These are phyloP conservation scores for Macrotrachela quadricornifera DNA, from an alignment of 1,140 invertebrate species.

Conservation along the genomic window DNA sequence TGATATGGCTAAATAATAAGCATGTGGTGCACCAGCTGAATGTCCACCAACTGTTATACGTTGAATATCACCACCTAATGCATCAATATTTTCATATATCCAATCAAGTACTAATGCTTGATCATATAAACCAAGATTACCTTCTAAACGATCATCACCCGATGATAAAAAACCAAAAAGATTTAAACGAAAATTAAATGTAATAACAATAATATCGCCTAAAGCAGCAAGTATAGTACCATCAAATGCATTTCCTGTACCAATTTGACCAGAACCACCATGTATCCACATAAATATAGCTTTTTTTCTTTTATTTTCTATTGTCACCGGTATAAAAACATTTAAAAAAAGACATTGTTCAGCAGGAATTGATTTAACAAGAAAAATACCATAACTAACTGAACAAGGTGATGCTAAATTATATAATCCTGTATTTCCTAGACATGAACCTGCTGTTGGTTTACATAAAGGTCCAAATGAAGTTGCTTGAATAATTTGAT, in stretches of 20 bases:
- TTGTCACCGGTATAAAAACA: too few species aligned
- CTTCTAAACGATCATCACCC: constrained; percentile 13
- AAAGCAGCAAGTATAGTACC: constrained; percentile 9
- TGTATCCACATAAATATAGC: constrained; percentile 10
- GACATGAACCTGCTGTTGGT: too few species aligned
- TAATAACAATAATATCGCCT: constrained; percentile 29
- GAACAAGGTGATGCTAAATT: too few species aligned
- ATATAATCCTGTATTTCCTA: too few species aligned
- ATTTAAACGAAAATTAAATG: constrained; percentile 35
- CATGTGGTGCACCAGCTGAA: constrained; percentile 12
- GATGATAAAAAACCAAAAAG: constrained; percentile 20
- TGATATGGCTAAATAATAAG: background rate
- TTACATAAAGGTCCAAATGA: too few species aligned
- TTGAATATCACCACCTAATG: constrained; percentile 15
- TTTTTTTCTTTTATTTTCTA: too few species aligned
- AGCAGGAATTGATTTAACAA: too few species aligned
- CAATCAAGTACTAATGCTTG: constrained; percentile 68
- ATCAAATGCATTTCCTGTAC: background rate
- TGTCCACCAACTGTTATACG: constrained; percentile 14
- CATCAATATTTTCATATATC: constrained; percentile 26
- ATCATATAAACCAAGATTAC: constrained; percentile 47
- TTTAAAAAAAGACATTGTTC: too few species aligned
- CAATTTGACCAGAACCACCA: constrained; percentile 1
- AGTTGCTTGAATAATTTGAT: too few species aligned
- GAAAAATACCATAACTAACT: too few species aligned